Evolutionary conservation across 2,113 vertebrate genomes (phyloP), one percentile per base, ranked within the genome.

Genomic region (Motacilla alba): DNA sequence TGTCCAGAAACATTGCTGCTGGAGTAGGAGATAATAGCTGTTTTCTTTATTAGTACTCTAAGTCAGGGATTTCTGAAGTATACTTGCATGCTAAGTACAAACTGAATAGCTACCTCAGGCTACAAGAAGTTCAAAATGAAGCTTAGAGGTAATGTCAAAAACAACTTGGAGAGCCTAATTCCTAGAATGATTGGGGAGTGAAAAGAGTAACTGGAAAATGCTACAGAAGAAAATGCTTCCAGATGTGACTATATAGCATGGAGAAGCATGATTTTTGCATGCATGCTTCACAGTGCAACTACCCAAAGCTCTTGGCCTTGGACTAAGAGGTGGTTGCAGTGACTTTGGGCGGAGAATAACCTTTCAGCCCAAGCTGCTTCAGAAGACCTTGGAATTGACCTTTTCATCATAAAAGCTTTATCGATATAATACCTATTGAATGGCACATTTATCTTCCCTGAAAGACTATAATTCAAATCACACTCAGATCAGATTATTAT

Each of bases 221-320:
- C 4, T 35, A 52, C 30, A 64, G 41, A 79, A 70, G 22, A 82
- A 94, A 90, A 88, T 37, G 37, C 22, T 75, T 18, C 4, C 31
- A 85, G 16, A 31, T 66, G 20, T 55, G 26, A 53, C 24, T 66
- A 9, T 28, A 30, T 35, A 24, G 53, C 20, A 67, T 15, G 70
- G 26, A 69, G 15, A 8, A 76, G 8, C 1, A 17, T 2, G 1
- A 5, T 35, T 17, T 64, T 47, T 69, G 11, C n/a, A 23, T 35
- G 11, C 7, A 10, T 22, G 10, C 10, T 75, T 62, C 43, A 46
- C 10, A 37, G 7, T 24, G 16, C 7, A 84, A 10, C 6, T 62
- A 33, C 12, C 4, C 22, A 87, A 11, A 0, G 0, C 9, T 58
- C 30, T 43, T 44, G 37, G 7, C 28, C 24, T 69, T 74, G n/a